Evolutionary conservation across 2,888 invertebrate species (phyloP).

Genomic region (Kuschelorhynchus macadamiae): DNA sequence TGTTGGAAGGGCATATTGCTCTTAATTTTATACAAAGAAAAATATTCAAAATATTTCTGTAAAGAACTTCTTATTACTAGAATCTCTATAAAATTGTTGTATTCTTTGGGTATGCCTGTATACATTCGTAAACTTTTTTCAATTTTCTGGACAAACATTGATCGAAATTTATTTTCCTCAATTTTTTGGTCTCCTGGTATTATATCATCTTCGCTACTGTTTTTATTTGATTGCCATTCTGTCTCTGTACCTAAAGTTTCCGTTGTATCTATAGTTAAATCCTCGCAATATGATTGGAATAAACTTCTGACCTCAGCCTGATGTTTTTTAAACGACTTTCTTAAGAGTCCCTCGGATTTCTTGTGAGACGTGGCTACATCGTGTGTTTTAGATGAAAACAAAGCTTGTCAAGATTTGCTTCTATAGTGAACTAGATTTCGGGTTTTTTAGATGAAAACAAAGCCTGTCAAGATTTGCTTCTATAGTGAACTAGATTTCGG

Average conservation of each 20-base stretch:
- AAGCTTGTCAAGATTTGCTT: too few species aligned
- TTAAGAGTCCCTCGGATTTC: not conserved
- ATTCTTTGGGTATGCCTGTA: too few species aligned
- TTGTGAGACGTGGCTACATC: not conserved
- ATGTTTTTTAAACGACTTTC: constrained; percentile 2
- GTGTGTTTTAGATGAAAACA: too few species aligned
- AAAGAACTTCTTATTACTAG: constrained; percentile 14
- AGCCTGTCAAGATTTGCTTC: too few species aligned
- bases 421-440: too few species aligned
- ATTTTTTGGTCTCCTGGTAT: constrained; percentile 7
- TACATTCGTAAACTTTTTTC: constrained; percentile 4
- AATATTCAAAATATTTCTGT: constrained; percentile 12
- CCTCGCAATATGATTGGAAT: constrained; percentile 17
- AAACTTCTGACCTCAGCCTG: too few species aligned
- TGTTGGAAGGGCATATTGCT: not conserved
- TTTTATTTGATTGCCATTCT: constrained; percentile 1
- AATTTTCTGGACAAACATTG: too few species aligned
- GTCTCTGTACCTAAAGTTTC: constrained; percentile 1
- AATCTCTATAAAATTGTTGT: constrained; percentile 1
- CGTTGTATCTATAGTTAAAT: constrained; percentile 11
- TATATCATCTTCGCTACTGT: not conserved
- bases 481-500: too few species aligned
- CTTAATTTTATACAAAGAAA: constrained; percentile 23
- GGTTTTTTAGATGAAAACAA: too few species aligned
- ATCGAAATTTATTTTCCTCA: not conserved